Conservation (phyloP, 1,140 invertebrate genomes). For the Oryctes rhinoceros region DNA sequence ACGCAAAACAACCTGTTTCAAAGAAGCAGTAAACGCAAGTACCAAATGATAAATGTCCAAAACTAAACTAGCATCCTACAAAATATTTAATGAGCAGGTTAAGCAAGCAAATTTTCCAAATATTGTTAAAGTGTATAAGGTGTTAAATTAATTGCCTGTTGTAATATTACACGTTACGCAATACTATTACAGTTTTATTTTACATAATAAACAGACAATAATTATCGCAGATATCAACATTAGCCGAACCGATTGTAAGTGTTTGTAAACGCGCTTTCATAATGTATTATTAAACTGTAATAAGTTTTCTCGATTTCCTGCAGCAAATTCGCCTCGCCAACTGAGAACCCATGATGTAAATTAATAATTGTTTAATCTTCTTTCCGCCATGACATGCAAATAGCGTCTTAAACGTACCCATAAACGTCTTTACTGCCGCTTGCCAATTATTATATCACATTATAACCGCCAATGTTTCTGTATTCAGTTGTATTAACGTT, state of each 20-base stretch:
- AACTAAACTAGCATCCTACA: no score
- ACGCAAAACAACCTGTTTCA: no score
- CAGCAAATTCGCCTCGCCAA: background rate
- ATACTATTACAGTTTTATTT: no score
- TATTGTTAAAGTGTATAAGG: no score
- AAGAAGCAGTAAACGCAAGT: no score
- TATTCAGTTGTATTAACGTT: background rate
- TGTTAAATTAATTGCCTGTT: no score
- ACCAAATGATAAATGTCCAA: no score
- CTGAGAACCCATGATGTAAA: slow-evolving; percentile 7
- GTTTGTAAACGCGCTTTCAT: background rate
- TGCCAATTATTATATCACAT: slow-evolving; percentile 6
- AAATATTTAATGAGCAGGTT: no score
- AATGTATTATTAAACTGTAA: background rate
- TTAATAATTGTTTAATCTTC: background rate
- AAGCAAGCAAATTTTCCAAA: no score
- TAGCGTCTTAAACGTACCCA: background rate
- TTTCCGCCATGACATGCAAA: background rate
- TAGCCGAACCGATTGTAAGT: background rate
- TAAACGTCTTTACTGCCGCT: background rate
- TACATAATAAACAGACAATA: no score
- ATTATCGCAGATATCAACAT: background rate
- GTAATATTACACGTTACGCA: no score
- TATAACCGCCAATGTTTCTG: background rate
- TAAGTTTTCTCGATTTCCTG: background rate